These are phyloP conservation scores for Arge pagana DNA, from an alignment of 2,888 invertebrate genomes.

Conservation along the genomic window DNA sequence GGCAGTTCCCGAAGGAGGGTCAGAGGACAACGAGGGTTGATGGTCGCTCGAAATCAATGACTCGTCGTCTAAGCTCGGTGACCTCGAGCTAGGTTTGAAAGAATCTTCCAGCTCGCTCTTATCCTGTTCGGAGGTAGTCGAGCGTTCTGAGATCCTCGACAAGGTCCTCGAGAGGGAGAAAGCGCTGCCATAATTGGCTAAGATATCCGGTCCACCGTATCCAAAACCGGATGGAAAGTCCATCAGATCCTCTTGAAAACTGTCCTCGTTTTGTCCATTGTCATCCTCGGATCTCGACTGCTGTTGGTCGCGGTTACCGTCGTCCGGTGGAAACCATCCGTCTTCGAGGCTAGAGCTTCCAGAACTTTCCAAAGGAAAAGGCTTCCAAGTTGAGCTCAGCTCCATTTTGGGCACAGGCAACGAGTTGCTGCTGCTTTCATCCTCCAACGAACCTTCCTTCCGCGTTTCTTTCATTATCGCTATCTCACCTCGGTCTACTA, in stretches of 20 bases:
- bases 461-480: slow-evolving; percentile 45
- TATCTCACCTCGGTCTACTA: slow-evolving; percentile 52
- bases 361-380: slow-evolving; percentile 83
- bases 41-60: slow-evolving; percentile 83
- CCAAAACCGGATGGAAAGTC: slow-evolving; percentile 77
- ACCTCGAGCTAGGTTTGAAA: slow-evolving; percentile 82
- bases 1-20: slow-evolving; percentile 66
- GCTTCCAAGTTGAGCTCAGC: slow-evolving; percentile 79
- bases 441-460: slow-evolving; percentile 43
- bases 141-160: slow-evolving; percentile 85
- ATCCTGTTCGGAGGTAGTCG: slow-evolving; percentile 83
- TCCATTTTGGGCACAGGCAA: slow-evolving; percentile 62
- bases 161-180: slow-evolving; percentile 78
- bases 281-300: slow-evolving; percentile 52
- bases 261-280: slow-evolving; percentile 53
- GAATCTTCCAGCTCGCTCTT: slow-evolving; percentile 86
- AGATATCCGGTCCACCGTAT: slow-evolving; percentile 72
- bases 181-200: slow-evolving; percentile 73
- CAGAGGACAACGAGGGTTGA: slow-evolving; percentile 83
- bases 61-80: slow-evolving; percentile 83
- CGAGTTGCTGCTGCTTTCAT: slow-evolving; percentile 47
- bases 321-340: slow-evolving; percentile 77
- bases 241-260: slow-evolving; percentile 76
- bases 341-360: slow-evolving; percentile 87
- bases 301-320: slow-evolving; percentile 41